Conservation (phyloP, 2,113 vertebrate genomes). For the Reinhardtius hippoglossoides region DNA sequence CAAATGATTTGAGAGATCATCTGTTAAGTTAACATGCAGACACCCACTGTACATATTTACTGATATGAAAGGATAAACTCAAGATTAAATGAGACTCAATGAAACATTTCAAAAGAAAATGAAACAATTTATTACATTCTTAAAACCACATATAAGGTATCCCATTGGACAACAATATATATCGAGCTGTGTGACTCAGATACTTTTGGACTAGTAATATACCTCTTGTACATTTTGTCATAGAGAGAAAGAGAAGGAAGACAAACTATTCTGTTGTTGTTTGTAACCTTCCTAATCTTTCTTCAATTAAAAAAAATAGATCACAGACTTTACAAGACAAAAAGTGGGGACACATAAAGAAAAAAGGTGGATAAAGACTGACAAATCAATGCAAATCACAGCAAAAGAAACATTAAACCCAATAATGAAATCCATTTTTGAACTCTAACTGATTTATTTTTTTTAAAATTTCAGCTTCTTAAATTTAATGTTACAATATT, state of each 20-base stretch:
- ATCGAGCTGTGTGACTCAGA: conserved; percentile 73
- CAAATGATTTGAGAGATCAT: background rate
- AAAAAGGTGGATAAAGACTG: conserved; percentile 67
- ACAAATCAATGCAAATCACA: conserved; percentile 75
- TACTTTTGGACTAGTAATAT: conserved; percentile 80
- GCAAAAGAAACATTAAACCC: conserved; percentile 75
- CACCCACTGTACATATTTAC: background rate
- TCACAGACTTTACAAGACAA: conserved; percentile 88
- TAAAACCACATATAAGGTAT: conserved; percentile 83
- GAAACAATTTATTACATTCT: conserved; percentile 86
- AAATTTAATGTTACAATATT: conserved; percentile 77
- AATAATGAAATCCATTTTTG: conserved; percentile 70
- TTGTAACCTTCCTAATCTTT: conserved; percentile 79
- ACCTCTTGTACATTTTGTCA: conserved; percentile 79
- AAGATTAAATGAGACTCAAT: conserved; percentile 22
- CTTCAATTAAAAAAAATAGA: conserved; percentile 86
- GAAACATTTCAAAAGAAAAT: conserved; percentile 71
- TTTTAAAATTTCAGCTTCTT: conserved; percentile 63
- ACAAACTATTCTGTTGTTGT: conserved; percentile 65
- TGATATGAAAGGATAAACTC: background rate
- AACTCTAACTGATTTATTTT: conserved; percentile 55
- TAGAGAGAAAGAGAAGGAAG: conserved; percentile 65
- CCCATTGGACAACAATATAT: conserved; percentile 81
- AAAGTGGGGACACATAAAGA: conserved; percentile 72
- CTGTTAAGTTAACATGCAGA: background rate